These are phyloP conservation scores for Odocoileus virginianus DNA, from an alignment of 2,113 vertebrate genomes.

Conservation along the genomic window DNA sequence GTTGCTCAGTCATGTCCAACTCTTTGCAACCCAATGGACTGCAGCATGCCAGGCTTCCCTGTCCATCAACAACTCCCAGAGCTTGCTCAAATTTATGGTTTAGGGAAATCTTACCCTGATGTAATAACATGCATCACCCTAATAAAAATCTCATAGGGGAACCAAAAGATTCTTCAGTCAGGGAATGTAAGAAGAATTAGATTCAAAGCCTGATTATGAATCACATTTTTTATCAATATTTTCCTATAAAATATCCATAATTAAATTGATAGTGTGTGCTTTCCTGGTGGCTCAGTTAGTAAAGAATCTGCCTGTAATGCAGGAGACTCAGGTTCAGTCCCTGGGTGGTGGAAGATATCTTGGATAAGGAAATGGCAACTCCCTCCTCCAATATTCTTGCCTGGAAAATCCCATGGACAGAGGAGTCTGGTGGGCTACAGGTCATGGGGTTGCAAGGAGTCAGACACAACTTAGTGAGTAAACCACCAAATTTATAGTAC, in stretches of 20 bases:
- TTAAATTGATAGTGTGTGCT: background rate
- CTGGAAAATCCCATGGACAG: background rate
- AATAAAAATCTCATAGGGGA: background rate
- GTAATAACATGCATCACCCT: background rate
- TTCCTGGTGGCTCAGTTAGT: background rate
- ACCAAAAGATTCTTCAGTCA: background rate
- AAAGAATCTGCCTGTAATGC: background rate
- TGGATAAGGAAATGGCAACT: background rate
- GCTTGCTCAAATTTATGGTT: background rate
- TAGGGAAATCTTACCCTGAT: background rate
- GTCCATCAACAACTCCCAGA: background rate
- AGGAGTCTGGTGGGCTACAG: background rate
- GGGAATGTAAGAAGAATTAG: background rate
- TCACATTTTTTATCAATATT: background rate
- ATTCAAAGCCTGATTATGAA: background rate
- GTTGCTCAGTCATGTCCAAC: background rate
- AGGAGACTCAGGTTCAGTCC: background rate
- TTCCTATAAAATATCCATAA: background rate
- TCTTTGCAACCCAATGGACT: accelerated
- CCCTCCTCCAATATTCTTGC: background rate
- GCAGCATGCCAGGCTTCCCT: background rate
- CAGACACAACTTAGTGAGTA: background rate
- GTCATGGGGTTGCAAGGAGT: background rate
- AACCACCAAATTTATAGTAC: background rate
- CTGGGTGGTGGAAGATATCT: background rate